Conservation (phyloP, 1,140 invertebrate genomes). For the Cotesia glomerata region DNA sequence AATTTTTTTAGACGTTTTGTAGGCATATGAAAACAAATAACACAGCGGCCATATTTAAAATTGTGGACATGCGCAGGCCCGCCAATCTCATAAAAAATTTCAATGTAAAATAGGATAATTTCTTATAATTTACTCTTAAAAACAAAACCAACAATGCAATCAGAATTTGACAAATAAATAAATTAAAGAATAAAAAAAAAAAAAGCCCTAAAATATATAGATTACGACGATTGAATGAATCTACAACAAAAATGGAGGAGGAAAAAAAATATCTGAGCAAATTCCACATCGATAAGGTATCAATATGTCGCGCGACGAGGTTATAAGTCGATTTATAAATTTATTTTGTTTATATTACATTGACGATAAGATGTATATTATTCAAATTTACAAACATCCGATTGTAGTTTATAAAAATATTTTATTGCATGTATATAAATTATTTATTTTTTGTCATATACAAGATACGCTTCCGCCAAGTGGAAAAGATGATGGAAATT, state of each 20-base stretch:
- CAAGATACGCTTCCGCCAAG: conserved; percentile 28
- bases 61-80: too few species aligned
- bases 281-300: conserved; percentile 27
- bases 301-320: conserved; percentile 9
- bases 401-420: conserved; percentile 11
- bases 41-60: too few species aligned
- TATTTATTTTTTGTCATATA: conserved; percentile 2
- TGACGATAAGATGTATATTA: background rate
- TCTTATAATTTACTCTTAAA: too few species aligned
- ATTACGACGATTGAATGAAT: background rate
- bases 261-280: conserved; percentile 11
- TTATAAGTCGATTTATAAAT: background rate
- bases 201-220: background rate
- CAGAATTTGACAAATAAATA: background rate
- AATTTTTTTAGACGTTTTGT: too few species aligned
- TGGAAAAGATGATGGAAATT: conserved; percentile 29
- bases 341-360: background rate
- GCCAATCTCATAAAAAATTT: too few species aligned
- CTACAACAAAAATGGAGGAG: background rate
- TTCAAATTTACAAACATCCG: background rate
- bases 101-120: too few species aligned
- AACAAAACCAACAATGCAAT: background rate
- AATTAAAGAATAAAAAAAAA: background rate
- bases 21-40: too few species aligned
- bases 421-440: background rate